Base-by-base conservation (phyloP, 2,113 vertebrate species). In the Mirza zaza region DNA sequence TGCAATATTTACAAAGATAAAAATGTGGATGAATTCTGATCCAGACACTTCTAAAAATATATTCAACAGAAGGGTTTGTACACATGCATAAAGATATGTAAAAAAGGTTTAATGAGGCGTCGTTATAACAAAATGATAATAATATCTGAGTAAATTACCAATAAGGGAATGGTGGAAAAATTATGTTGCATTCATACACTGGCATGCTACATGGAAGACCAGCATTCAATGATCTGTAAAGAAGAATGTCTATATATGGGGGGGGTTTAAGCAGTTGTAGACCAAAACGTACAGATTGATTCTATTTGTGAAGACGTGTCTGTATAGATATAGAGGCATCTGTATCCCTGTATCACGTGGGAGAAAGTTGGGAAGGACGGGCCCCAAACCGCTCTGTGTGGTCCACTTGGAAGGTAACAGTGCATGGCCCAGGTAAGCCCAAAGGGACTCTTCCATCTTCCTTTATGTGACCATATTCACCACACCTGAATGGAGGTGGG, bases 1-100 rank as follows among this genome's bases (percentile, higher is more conserved):
- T 79, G 5, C 42, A 92, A 5, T 55, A n/a, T 63, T 92, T 92
- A 87, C 2, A 11, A 94, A 92, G 48, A 21, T 79, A 68, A 95
- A 83, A 68, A 42, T 67, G 8, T 34, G 39, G n/a, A 11, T 92
- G 50, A 94, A 67, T 82, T 91, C 23, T 61, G 45, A 59, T 67
- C n/a, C 75, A 59, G 45, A 73, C 2, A 52, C 39, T 82, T 86
- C 36, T 71, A 91, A 80, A 55, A 80, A 55, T 21, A 20, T 52
- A 59, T 52, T 65, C 65, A 77, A 80, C 21, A 77, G 67, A 82
- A 90, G 59, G 8, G 45, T 73, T 50, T 52, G 34, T 36, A 81
- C 36, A 84, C 4, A 8, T 52, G 32, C 17, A 17, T 68, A 90
- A 93, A 85, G 23, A 70, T 34, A 77, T 29, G 6, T 81, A 65